Conservation (phyloP, 2,797 vertebrate species). For the Hyperoplus immaculatus region DNA sequence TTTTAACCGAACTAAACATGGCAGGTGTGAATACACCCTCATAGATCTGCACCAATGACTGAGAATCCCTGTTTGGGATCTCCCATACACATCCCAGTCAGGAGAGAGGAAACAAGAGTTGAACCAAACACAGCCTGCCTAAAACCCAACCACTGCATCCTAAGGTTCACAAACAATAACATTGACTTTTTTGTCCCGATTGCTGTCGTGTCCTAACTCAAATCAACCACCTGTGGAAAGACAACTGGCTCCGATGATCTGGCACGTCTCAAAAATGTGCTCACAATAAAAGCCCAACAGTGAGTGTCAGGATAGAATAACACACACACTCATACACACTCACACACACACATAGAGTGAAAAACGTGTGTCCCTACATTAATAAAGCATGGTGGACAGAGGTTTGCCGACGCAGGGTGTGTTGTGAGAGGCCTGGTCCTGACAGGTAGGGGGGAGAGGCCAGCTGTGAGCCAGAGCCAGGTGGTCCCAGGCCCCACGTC, state of each 20-base stretch:
- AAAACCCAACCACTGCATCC: too few relatives aligned
- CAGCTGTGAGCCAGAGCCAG: slow-evolving; percentile 74
- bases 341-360: slow-evolving; percentile 12
- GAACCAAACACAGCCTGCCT: too few relatives aligned
- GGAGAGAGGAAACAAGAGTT: too few relatives aligned
- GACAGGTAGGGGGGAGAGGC: slow-evolving; percentile 66
- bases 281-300: neutral
- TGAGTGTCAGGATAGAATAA: neutral
- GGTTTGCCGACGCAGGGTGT: slow-evolving; percentile 24
- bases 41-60: too few relatives aligned
- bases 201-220: neutral
- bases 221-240: slow-evolving; percentile 6
- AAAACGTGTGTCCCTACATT: slow-evolving; percentile 35
- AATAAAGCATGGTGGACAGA: slow-evolving; percentile 71
- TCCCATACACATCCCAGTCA: too few relatives aligned
- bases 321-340: neutral
- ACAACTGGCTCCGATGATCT: neutral
- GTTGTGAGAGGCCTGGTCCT: slow-evolving; percentile 44
- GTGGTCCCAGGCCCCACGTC: slow-evolving; percentile 74
- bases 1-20: too few relatives aligned
- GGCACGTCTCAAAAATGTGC: neutral
- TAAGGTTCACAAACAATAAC: too few relatives aligned
- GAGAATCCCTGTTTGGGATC: too few relatives aligned
- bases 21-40: too few relatives aligned
- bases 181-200: too few relatives aligned